phyloP scores from a whole-genome alignment of 2,797 vertebrate genomes.

The Babyrousa celebensis region DNA sequence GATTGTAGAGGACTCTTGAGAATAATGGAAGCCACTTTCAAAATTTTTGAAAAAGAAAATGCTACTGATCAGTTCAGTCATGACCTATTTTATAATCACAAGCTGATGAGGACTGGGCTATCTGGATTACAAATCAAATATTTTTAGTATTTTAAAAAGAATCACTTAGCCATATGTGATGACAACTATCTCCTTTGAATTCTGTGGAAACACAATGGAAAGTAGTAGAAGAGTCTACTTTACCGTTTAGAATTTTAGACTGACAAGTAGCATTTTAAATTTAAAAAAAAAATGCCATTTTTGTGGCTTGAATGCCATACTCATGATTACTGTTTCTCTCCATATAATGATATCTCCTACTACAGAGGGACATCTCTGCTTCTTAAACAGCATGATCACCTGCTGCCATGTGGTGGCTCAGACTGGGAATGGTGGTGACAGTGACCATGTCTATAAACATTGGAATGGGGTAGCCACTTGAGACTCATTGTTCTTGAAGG shows the following conservation, averaged over 20 bases:
- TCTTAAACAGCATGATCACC: neutral
- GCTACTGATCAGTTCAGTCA: neutral
- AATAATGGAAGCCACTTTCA: neutral
- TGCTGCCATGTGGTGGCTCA: neutral
- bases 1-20: neutral
- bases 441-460: neutral
- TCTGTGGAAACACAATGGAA: neutral
- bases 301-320: neutral
- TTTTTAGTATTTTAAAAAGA: constrained; percentile 2
- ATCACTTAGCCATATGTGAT: neutral
- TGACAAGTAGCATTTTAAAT: neutral
- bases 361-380: neutral
- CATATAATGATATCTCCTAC: neutral
- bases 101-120: neutral
- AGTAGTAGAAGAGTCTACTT: neutral
- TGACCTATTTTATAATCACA: constrained; percentile 1
- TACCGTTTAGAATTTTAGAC: neutral
- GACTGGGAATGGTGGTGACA: neutral
- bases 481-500: neutral
- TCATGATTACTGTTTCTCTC: neutral
- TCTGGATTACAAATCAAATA: neutral
- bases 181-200: neutral
- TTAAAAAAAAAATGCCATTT: neutral
- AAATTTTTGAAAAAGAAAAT: constrained; percentile 31
- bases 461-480: neutral